A percentile compares a stretch with the other conserved stretches of the same genome.
These are phyloP conservation scores for Colinus virginianus DNA, from an alignment of 2,113 vertebrate genomes.

Conservation along the genomic window DNA sequence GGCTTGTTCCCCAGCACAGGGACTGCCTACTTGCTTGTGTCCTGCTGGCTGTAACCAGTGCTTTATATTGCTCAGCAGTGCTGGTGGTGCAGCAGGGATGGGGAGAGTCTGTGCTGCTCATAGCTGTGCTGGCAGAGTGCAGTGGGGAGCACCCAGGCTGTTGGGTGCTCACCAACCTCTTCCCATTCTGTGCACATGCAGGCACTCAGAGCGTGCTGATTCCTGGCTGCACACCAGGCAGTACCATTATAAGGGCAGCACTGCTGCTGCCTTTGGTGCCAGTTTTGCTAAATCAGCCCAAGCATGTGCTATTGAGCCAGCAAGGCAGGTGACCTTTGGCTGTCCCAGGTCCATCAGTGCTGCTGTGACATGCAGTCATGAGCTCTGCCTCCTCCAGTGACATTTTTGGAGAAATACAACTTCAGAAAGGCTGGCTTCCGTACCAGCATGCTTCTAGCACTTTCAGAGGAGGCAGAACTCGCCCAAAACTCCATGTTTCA, in stretches of 20 bases:
- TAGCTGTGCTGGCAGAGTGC: background rate
- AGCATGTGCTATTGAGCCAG: fast-evolving
- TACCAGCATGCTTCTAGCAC: background rate
- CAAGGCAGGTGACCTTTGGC: fast-evolving
- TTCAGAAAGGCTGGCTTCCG: background rate
- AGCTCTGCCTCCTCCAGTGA: slow-evolving; percentile 9
- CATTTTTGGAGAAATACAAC: background rate
- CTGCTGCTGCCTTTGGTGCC: fast-evolving
- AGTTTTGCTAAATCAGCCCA: background rate
- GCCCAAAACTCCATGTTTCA: background rate
- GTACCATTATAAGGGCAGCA: background rate
- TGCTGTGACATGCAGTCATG: background rate
- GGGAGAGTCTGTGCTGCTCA: background rate
- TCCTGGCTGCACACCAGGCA: background rate
- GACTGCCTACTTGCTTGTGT: background rate
- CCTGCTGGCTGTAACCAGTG: background rate
- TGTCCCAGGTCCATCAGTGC: background rate
- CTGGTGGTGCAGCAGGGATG: background rate
- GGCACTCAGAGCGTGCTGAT: fast-evolving
- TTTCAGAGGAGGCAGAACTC: slow-evolving; percentile 46
- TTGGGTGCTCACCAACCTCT: background rate
- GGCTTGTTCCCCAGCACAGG: background rate
- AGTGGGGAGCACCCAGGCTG: background rate
- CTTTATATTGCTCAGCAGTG: background rate
- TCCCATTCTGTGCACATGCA: background rate